These are phyloP conservation scores for Diadema setosum DNA, from an alignment of 35 echinoderm and acorn worm genomes.

Conservation along the genomic window DNA sequence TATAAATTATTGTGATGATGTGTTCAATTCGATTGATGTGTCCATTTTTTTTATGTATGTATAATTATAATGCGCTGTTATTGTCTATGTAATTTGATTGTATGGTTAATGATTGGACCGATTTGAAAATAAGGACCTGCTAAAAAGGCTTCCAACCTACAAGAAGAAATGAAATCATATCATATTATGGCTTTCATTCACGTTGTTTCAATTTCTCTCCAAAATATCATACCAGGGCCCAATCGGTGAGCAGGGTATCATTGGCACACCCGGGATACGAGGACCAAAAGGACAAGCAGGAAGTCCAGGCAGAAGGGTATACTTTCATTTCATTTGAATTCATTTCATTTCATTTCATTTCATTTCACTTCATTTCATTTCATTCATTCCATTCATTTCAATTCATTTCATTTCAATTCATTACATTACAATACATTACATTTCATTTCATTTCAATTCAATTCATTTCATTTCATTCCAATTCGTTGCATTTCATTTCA, in stretches of 20 bases:
- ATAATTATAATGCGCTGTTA: background rate
- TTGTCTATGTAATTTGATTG: background rate
- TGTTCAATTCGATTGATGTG: no score
- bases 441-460: no score
- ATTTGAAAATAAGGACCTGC: background rate
- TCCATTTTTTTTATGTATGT: background rate
- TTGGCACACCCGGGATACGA: background rate
- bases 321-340: background rate
- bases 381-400: background rate
- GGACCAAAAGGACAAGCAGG: background rate
- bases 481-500: no score
- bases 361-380: no score
- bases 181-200: background rate
- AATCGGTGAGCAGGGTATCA: background rate
- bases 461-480: no score
- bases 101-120: background rate
- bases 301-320: conserved; percentile 13
- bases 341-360: no score
- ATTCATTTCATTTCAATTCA: background rate
- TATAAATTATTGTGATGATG: no score
- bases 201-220: background rate
- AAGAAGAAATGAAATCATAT: background rate
- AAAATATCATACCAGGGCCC: no score
- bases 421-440: no score
- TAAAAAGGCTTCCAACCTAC: no score